These are phyloP conservation scores for Clitarchus hookeri DNA, from an alignment of 2,888 invertebrate genomes.

Conservation along the genomic window DNA sequence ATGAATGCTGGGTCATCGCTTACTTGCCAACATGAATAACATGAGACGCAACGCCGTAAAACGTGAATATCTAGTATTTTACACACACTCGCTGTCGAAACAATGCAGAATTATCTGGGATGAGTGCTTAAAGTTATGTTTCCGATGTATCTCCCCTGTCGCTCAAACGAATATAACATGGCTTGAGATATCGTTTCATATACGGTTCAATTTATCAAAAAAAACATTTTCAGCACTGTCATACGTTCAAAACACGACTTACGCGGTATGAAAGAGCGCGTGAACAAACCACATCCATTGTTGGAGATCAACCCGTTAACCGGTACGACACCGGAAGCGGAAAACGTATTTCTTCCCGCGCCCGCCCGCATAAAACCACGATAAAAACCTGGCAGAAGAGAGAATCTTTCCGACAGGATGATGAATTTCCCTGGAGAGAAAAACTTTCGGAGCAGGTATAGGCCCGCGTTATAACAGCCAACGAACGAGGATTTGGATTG, in stretches of 20 bases:
- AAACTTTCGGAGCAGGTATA: not conserved
- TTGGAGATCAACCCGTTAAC: not conserved
- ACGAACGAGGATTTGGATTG: not conserved
- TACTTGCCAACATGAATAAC: no score
- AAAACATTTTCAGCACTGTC: no score
- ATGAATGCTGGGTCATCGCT: no score
- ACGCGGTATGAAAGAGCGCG: not conserved
- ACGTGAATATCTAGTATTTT: no score
- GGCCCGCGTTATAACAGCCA: not conserved
- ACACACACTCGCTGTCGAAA: no score
- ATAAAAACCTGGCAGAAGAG: not conserved
- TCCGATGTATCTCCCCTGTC: no score
- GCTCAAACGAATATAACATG: no score
- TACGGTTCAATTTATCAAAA: no score
- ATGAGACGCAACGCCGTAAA: no score
- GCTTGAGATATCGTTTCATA: no score
- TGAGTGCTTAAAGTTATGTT: no score
- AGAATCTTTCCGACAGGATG: not conserved
- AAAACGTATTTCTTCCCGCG: not conserved
- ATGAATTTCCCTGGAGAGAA: not conserved
- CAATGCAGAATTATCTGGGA: no score
- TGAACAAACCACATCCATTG: conserved; percentile 8
- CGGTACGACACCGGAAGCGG: not conserved
- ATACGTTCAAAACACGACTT: not conserved
- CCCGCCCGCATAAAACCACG: conserved; percentile 14